phyloP scores from a whole-genome alignment of 2,113 vertebrate species.

The Scortum barcoo region DNA sequence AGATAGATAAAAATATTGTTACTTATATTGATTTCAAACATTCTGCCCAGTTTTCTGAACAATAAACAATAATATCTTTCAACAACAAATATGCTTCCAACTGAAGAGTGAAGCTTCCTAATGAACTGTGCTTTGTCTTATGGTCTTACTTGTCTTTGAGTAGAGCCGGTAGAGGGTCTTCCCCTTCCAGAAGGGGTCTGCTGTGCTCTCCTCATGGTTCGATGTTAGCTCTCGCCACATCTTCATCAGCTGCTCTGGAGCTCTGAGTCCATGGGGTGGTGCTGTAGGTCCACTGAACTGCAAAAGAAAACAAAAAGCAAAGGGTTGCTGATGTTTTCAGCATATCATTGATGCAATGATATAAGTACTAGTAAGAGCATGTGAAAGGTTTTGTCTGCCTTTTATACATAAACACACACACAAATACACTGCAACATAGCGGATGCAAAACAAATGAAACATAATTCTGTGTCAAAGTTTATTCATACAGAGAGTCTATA shows the following conservation, averaged over 20 bases:
- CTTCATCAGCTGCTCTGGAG: constrained; percentile 23
- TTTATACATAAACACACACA: too few relatives aligned
- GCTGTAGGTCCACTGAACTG: constrained; percentile 38
- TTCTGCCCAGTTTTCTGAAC: not conserved
- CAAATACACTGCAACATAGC: not conserved
- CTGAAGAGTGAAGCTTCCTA: not conserved
- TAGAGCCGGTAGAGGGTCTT: not conserved
- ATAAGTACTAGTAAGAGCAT: not conserved
- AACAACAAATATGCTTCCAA: not conserved
- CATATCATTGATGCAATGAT: not conserved
- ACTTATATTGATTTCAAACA: not conserved
- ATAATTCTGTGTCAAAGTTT: not conserved
- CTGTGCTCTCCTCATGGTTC: not conserved
- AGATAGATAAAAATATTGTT: not conserved
- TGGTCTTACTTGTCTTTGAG: not conserved
- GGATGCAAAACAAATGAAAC: not conserved
- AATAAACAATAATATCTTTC: not conserved
- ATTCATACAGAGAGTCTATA: not conserved
- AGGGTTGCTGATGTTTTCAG: not conserved
- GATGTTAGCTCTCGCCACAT: not conserved
- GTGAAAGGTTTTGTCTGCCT: not conserved
- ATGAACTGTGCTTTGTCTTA: not conserved
- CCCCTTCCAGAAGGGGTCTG: not conserved
- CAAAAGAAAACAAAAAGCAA: constrained; percentile 2
- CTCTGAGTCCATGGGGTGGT: constrained; percentile 57